Conservation (phyloP, 1,140 invertebrate genomes). For the Drosophila repletoides region DNA sequence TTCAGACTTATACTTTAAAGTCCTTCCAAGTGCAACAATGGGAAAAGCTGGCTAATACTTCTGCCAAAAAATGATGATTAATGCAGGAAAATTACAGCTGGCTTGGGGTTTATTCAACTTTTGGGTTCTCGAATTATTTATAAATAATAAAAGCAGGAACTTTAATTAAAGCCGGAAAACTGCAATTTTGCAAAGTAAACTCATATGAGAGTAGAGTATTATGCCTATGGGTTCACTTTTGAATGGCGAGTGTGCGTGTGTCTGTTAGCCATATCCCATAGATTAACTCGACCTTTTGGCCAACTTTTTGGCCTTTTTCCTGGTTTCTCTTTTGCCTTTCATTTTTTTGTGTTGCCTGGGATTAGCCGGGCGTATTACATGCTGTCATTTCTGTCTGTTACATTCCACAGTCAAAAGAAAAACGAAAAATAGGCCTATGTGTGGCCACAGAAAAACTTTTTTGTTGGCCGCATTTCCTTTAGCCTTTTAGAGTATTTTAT, state of each 20-base stretch:
- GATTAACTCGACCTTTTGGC: slow-evolving; percentile 68
- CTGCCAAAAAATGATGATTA: too few relatives aligned
- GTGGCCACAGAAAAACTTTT: slow-evolving; percentile 18
- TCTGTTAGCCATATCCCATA: slow-evolving; percentile 12
- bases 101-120: neutral
- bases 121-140: neutral
- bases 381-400: slow-evolving; percentile 31
- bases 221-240: slow-evolving; percentile 6
- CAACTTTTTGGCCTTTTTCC: slow-evolving; percentile 24
- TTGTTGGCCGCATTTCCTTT: slow-evolving; percentile 11
- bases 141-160: slow-evolving; percentile 8
- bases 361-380: slow-evolving; percentile 27
- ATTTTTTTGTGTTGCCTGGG: neutral
- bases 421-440: too few relatives aligned
- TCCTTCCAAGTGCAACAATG: too few relatives aligned
- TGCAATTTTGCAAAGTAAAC: slow-evolving; percentile 8
- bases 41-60: too few relatives aligned
- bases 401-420: slow-evolving; percentile 20
- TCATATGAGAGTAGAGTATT: neutral
- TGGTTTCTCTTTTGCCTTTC: neutral
- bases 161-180: slow-evolving; percentile 29
- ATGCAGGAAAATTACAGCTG: neutral
- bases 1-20: too few relatives aligned
- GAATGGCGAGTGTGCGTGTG: slow-evolving; percentile 3
- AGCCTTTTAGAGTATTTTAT: slow-evolving; percentile 53